Evolutionary conservation across 2,113 vertebrate genomes (phyloP), one percentile per base, ranked within the genome.

Genomic region (Ifrita kowaldi): DNA sequence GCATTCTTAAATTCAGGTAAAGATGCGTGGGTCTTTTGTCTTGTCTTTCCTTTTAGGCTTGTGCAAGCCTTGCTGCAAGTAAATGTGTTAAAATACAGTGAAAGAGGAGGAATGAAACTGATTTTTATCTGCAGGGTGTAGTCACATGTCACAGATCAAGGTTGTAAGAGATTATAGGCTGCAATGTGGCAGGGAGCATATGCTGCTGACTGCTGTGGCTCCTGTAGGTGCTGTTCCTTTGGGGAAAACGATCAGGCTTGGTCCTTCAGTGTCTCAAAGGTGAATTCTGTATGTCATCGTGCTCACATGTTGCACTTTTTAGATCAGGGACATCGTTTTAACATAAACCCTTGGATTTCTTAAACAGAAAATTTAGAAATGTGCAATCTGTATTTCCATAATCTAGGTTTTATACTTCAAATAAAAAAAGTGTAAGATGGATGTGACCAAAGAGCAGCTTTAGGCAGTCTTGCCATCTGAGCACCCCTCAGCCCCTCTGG

Each of bases 351-450:
- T 71, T 81, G 18, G 15, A 42, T 88, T 88, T 88, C 35, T 60
- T 78, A 57, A 79, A 27, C 21, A 35, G 33, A 68, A 82, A 56
- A 23, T 33, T 23, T 28, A n/a, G 64, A 46, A 64, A 4, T 41
- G 22, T 79, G n/a, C 2, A 1, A 37, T 49, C 1, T 1, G 1
- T 53, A 64, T 78, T 59, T 73, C 18, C 4, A 3, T 42, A 64
- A 82, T 26, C 22, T 63, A 15, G 35, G 20, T n/a, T 91, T 91
- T 84, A 13, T 67, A 70, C 59, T 92, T 84, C 16, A 67, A 47
- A 24, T 49, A 7, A 7, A 41, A 33, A 74, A 57, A 44, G n/a
- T 9, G 21, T 4, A 33, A 65, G 28, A 14, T 65, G 13, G 28
- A 26, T 13, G 19, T 59, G 57, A 4, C 53, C 1, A 3, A 49